A percentile compares a stretch with the other conserved stretches of the same genome.
Conservation (phyloP, 2,888 invertebrate species). For the Myopa tessellatipennis region DNA sequence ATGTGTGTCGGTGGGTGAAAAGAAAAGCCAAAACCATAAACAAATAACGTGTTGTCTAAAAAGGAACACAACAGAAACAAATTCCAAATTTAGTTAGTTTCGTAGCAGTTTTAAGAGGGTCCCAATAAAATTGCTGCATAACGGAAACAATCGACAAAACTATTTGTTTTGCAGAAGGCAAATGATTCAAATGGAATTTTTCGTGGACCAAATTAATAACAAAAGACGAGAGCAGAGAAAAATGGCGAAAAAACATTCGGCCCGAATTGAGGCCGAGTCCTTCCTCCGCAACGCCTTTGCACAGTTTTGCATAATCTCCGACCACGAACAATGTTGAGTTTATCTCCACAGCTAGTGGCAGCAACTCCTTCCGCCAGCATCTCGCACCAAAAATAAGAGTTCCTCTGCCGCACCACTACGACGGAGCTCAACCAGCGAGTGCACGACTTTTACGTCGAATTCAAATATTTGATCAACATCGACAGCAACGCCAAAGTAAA, state of each 20-base stretch:
- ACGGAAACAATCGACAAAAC: neutral
- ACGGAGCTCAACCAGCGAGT: neutral
- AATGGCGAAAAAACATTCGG: neutral
- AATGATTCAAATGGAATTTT: slow-evolving; percentile 19
- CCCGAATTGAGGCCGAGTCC: neutral
- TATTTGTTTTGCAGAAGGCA: slow-evolving; percentile 22
- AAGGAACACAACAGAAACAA: too few species aligned
- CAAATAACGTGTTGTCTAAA: too few species aligned
- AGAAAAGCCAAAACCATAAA: too few species aligned
- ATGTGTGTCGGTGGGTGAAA: too few species aligned
- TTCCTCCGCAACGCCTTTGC: neutral
- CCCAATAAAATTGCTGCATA: neutral
- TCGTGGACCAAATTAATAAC: slow-evolving; percentile 28
- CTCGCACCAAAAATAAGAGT: slow-evolving; percentile 18
- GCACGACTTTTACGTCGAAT: slow-evolving; percentile 8
- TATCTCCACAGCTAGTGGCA: neutral
- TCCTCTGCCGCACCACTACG: slow-evolving; percentile 9
- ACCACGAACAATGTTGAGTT: neutral
- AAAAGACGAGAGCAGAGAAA: neutral
- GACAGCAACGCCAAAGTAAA: slow-evolving; percentile 30
- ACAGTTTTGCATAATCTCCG: neutral
- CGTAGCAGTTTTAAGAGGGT: too few species aligned
- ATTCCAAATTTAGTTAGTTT: too few species aligned
- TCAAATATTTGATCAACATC: slow-evolving; percentile 39
- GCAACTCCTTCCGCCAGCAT: neutral